Evolutionary conservation across 1,140 invertebrate species (phyloP).

Genomic region (Achatina immaculata): DNA sequence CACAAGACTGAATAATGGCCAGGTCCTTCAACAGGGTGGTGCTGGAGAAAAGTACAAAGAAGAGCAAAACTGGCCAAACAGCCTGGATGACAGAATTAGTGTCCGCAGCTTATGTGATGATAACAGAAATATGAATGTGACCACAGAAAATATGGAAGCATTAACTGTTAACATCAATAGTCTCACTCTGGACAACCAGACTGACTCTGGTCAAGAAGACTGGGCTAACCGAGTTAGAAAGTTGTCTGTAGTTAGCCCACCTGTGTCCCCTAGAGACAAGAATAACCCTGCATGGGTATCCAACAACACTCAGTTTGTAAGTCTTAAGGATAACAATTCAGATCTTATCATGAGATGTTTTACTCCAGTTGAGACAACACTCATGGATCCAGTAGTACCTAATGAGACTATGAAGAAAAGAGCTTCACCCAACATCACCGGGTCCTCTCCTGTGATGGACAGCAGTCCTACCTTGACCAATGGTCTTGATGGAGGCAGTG

Average conservation of each 20-base stretch:
- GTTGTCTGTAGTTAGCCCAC: slow-evolving; percentile 27
- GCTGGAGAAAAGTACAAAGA: not conserved
- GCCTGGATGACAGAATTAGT: not conserved
- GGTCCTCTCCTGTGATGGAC: not conserved
- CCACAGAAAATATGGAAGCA: not conserved
- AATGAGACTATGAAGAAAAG: not conserved
- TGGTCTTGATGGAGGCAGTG: slow-evolving; percentile 25
- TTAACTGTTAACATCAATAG: not conserved
- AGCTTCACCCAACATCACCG: not conserved
- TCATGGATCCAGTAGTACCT: not conserved
- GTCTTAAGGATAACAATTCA: not conserved
- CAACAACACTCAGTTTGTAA: not conserved
- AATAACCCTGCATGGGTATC: not conserved
- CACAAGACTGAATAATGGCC: too few relatives aligned
- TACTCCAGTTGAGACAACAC: not conserved
- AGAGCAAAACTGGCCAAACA: not conserved
- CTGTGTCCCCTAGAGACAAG: slow-evolving; percentile 7
- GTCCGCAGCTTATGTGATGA: not conserved
- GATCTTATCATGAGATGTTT: slow-evolving; percentile 10
- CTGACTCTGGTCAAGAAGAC: not conserved
- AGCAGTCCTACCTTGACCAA: slow-evolving; percentile 14
- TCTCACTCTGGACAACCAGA: not conserved
- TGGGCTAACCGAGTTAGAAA: not conserved
- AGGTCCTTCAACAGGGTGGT: not conserved
- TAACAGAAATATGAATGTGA: not conserved